Evolutionary conservation across 37 sponge, comb jelly and placozoan species (phyloP).

Genomic region (Cliona cf. orientalis): DNA sequence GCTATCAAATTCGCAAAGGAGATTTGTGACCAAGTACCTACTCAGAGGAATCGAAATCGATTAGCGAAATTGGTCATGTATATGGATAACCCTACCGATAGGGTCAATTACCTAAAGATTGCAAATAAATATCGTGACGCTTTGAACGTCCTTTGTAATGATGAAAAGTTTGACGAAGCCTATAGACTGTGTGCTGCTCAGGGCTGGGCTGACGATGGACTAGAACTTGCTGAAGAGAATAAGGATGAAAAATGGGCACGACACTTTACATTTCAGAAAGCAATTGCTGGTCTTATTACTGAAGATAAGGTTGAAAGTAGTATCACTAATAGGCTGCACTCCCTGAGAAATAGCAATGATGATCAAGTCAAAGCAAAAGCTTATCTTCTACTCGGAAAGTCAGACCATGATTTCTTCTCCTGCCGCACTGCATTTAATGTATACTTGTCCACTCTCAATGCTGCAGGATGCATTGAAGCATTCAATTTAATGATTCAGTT

Average conservation of each 20-base stretch:
- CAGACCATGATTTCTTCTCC: not conserved
- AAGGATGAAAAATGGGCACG: not conserved
- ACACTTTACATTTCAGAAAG: constrained; percentile 2
- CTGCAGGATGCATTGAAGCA: constrained; percentile 12
- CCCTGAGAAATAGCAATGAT: not conserved
- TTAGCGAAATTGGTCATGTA: constrained; percentile 6
- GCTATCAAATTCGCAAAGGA: constrained; percentile 9
- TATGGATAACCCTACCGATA: not conserved
- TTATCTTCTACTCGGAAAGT: constrained; percentile 9
- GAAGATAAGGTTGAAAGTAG: not conserved
- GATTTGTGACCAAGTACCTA: too few species aligned
- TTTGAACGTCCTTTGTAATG: constrained; percentile 3
- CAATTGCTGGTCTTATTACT: too few species aligned
- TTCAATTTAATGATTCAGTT: not conserved
- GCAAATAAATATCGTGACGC: constrained; percentile 6
- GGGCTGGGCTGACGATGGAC: constrained; percentile 27
- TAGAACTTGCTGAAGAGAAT: constrained; percentile 6
- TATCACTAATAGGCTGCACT: not conserved
- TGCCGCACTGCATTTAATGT: not conserved
- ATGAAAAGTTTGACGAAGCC: constrained; percentile 2
- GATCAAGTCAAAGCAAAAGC: not conserved
- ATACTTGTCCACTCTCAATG: not conserved
- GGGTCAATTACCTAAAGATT: constrained; percentile 8
- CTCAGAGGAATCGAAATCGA: too few species aligned
- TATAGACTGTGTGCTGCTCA: constrained; percentile 22